Base-by-base conservation (phyloP, 2,888 invertebrate genomes). In the Chaetogeoica ovagalla region DNA sequence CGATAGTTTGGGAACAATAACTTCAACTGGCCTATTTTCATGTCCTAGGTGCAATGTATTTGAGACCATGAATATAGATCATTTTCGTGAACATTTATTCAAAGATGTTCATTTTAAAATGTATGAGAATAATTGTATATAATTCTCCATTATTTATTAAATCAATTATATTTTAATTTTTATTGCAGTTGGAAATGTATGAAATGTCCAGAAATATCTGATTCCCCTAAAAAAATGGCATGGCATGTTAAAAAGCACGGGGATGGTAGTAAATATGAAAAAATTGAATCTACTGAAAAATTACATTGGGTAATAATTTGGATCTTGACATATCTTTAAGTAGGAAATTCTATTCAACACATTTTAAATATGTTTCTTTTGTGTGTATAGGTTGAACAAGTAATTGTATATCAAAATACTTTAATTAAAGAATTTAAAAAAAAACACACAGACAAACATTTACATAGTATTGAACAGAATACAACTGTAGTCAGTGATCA, bases 11-110 rank as follows among this genome's bases (percentile, higher is more conserved):
- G 76, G 81, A 69, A 9, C 30, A 30, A 71, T 81, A 37, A 52
- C 71, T 39, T 17, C 69, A 3, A 73, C 48, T n/a, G 81, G 81
- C 17, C 30, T 43, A 13, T 82, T 65, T 65, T 11, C 21, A 43
- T 82, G 82, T 48, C 82, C 82, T n/a, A 76, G 39, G 19, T 82
- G 81, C 21, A 9, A 71, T 21, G 39, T n/a, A 11, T 82, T 71
- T 77, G 39, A 52, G 11, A 76, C 81, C 6, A 5, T 17, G 0
- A 23, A 68, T 72, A 21, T 55, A 23, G 37, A 65, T 17, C 19
- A n/a, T 30, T 81, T 82, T 59, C 62, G 55, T 2, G 75, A 81
- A 0, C 82, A 82, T 60, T 71, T 82, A 37, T 77, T 68, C 15
- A 70, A 81, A 68, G 82, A 82, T 2, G 21, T 81, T 19, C 72